These are phyloP conservation scores for Trachymyrmex septentrionalis DNA, from an alignment of 1,140 invertebrate genomes.

Conservation along the genomic window DNA sequence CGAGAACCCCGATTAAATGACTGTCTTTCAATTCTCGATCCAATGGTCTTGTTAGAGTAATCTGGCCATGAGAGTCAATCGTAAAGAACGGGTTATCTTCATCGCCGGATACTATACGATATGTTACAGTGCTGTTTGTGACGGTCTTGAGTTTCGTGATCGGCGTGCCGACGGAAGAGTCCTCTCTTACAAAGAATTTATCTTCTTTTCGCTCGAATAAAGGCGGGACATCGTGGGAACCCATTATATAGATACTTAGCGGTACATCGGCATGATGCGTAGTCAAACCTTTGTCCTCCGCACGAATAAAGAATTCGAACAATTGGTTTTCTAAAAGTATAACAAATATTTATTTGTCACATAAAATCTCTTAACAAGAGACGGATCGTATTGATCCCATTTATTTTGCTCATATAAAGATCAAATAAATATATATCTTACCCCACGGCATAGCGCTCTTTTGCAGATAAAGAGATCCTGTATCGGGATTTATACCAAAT, in stretches of 20 bases:
- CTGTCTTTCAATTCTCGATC: slow-evolving; percentile 92
- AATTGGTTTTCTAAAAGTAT: slow-evolving; percentile 90
- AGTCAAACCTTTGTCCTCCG: slow-evolving; percentile 92
- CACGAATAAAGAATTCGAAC: slow-evolving; percentile 96
- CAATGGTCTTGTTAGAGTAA: slow-evolving; percentile 90
- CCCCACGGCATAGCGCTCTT: slow-evolving; percentile 88
- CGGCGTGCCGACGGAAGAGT: slow-evolving; percentile 89
- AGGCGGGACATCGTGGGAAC: slow-evolving; percentile 90
- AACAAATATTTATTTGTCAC: not conserved
- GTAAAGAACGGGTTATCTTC: slow-evolving; percentile 90
- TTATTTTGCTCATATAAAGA: not conserved
- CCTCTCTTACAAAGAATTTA: slow-evolving; percentile 93
- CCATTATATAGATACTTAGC: slow-evolving; percentile 92
- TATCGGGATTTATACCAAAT: slow-evolving; percentile 90
- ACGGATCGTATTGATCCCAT: not conserved
- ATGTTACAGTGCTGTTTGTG: slow-evolving; percentile 88
- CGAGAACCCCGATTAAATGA: slow-evolving; percentile 93
- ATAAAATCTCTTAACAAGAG: not conserved
- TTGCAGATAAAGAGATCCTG: slow-evolving; percentile 90
- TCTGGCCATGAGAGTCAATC: slow-evolving; percentile 91
- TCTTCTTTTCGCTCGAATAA: slow-evolving; percentile 91
- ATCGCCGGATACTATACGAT: slow-evolving; percentile 90
- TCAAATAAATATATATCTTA: slow-evolving; percentile 77
- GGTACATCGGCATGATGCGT: slow-evolving; percentile 92
- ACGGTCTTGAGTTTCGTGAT: slow-evolving; percentile 89